Percentiles rank a stretch among this genome's conserved stretches.
Evolutionary conservation across 1,140 invertebrate species (phyloP).

Genomic region (Oreohelix idahoensis): DNA sequence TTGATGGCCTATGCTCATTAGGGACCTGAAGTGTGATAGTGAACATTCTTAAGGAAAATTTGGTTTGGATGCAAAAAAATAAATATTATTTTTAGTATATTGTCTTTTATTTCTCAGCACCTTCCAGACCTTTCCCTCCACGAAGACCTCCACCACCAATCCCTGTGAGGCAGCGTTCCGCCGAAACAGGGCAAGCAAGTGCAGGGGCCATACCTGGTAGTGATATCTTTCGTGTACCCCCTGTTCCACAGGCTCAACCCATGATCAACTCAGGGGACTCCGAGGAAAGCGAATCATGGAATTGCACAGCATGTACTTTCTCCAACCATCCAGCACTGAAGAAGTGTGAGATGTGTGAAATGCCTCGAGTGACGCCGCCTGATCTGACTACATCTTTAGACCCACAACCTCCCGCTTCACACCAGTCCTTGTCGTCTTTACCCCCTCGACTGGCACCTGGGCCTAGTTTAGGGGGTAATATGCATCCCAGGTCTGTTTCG

Average conservation of each 20-base stretch:
- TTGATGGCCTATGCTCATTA: no score
- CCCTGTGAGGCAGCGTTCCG: constrained; percentile 16
- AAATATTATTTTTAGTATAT: background rate
- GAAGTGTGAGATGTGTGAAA: constrained; percentile 92
- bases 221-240: constrained; percentile 49
- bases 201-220: constrained; percentile 39
- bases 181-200: background rate
- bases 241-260: constrained; percentile 53
- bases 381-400: constrained; percentile 32
- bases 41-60: no score
- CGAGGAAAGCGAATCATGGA: constrained; percentile 79
- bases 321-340: constrained; percentile 89
- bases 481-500: background rate
- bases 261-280: constrained; percentile 54
- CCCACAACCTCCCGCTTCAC: background rate
- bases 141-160: constrained; percentile 28
- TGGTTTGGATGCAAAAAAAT: no score
- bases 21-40: no score
- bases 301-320: constrained; percentile 92
- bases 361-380: constrained; percentile 73
- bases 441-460: constrained; percentile 6
- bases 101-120: background rate
- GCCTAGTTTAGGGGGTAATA: background rate
- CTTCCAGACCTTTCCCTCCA: background rate
- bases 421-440: background rate